Evolutionary conservation across 2,797 vertebrate species (phyloP).

Genomic region (Lates japonicus): DNA sequence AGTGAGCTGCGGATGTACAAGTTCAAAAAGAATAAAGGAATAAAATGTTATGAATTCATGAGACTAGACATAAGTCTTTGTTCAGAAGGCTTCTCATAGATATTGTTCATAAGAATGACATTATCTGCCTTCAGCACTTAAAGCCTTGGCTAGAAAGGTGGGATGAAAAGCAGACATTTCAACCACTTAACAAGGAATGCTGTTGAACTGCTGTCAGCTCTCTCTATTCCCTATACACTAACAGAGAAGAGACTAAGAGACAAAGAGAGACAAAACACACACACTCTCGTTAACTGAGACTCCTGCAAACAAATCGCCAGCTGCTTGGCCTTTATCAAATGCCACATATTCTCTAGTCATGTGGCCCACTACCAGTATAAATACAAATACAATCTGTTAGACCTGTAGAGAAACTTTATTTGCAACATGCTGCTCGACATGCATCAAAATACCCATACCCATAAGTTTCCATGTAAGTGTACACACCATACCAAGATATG

Average conservation of each 20-base stretch:
- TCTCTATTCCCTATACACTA: slow-evolving; percentile 6
- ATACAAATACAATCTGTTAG: slow-evolving; percentile 6
- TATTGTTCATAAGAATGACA: neutral
- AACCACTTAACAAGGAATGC: slow-evolving; percentile 45
- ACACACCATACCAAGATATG: neutral
- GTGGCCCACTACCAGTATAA: neutral
- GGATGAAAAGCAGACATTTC: slow-evolving; percentile 35
- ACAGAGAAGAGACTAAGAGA: neutral
- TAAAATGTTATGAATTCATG: slow-evolving; percentile 12
- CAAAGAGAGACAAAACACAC: neutral
- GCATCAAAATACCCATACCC: neutral
- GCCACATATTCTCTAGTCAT: slow-evolving; percentile 7
- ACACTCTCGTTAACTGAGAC: slow-evolving; percentile 22
- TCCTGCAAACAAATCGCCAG: slow-evolving; percentile 23
- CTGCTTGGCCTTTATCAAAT: slow-evolving; percentile 39
- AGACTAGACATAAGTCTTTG: slow-evolving; percentile 21
- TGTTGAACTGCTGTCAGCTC: slow-evolving; percentile 34
- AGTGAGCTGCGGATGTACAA: slow-evolving; percentile 15
- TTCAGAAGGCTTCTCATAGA: slow-evolving; percentile 10
- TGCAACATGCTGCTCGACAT: neutral
- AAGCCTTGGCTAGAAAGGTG: slow-evolving; percentile 19
- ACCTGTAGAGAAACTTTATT: neutral
- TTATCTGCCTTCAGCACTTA: neutral
- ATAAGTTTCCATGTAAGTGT: neutral
- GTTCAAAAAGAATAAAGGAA: slow-evolving; percentile 31